Percentiles rank a stretch among this genome's conserved stretches.
Evolutionary conservation across 2,113 vertebrate species (phyloP).

Genomic region (Terrapene triunguis): DNA sequence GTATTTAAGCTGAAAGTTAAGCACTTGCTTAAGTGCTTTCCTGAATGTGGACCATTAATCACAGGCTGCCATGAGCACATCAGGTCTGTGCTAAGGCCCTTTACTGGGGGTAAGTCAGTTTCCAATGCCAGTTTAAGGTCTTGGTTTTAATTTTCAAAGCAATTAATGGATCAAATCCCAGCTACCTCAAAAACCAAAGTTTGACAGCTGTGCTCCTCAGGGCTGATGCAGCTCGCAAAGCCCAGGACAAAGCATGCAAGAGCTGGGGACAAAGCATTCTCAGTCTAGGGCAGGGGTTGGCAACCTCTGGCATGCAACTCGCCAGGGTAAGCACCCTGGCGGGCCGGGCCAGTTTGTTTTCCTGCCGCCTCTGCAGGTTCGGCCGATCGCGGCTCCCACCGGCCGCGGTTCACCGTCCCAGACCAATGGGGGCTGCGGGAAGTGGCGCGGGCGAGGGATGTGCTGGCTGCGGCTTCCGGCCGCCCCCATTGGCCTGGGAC

Average conservation of each 20-base stretch:
- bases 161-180: not conserved
- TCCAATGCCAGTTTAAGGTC: not conserved
- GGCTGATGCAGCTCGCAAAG: not conserved
- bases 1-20: not conserved
- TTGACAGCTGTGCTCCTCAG: not conserved
- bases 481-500: too few species aligned
- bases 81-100: not conserved
- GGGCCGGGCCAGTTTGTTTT: too few species aligned
- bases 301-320: too few species aligned
- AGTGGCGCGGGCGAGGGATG: too few species aligned
- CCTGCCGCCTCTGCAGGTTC: too few species aligned
- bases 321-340: too few species aligned
- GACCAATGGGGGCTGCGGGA: too few species aligned
- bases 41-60: not conserved
- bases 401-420: too few species aligned
- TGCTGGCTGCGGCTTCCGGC: too few species aligned
- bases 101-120: not conserved
- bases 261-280: not conserved
- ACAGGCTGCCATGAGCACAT: not conserved
- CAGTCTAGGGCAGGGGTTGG: not conserved
- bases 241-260: not conserved
- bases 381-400: too few species aligned
- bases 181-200: not conserved
- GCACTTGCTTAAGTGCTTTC: not conserved
- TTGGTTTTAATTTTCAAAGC: not conserved